Evolutionary conservation across 2,888 invertebrate genomes (phyloP).

Genomic region (Dasysyrphus albostriatus): DNA sequence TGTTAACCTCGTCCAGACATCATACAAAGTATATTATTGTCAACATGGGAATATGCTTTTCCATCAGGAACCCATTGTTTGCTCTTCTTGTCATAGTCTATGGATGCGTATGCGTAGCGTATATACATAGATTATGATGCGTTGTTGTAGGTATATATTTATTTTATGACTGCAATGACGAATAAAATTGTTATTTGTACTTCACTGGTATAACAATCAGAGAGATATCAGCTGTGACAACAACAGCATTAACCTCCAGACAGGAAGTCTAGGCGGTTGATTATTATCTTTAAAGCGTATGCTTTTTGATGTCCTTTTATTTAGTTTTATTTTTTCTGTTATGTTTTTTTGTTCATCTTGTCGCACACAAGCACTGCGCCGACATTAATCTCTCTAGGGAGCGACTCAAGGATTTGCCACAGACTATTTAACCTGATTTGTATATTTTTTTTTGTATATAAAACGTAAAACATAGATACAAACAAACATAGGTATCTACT

Average conservation of each 20-base stretch:
- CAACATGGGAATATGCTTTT: conserved; percentile 63
- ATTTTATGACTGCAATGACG: conserved; percentile 58
- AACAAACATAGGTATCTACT: not conserved
- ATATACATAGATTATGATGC: conserved; percentile 1
- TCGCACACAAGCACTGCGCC: not conserved
- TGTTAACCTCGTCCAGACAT: conserved; percentile 31
- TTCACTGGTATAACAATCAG: conserved; percentile 18
- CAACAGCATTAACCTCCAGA: conserved; percentile 53
- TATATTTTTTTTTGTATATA: not conserved
- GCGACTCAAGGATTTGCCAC: conserved; percentile 42
- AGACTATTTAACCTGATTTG: conserved; percentile 64
- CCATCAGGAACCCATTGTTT: conserved; percentile 40
- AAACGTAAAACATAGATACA: too few relatives aligned
- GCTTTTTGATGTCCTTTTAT: conserved; percentile 58
- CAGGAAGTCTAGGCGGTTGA: conserved; percentile 66
- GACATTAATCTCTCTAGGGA: not conserved
- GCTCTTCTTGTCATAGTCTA: conserved; percentile 2
- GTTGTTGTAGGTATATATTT: not conserved
- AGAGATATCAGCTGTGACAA: not conserved
- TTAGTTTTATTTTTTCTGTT: not conserved
- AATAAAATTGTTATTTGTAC: conserved; percentile 42
- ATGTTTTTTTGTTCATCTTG: not conserved
- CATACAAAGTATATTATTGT: conserved; percentile 48
- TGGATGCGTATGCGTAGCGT: conserved; percentile 12
- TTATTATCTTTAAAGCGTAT: conserved; percentile 55